These are phyloP conservation scores for Antitype chi DNA, from an alignment of 2,888 invertebrate species.

Conservation along the genomic window DNA sequence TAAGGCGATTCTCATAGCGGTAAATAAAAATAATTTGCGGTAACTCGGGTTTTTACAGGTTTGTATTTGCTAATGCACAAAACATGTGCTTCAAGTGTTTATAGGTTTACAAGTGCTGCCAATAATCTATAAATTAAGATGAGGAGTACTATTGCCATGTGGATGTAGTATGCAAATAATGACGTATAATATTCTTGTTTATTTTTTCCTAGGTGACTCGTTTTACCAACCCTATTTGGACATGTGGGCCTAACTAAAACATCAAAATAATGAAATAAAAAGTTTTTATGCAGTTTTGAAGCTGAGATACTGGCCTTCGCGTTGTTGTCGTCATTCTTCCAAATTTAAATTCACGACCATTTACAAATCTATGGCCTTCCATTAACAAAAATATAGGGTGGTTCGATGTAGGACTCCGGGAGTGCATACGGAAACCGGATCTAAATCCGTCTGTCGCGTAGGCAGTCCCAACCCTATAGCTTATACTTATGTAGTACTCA, in stretches of 20 bases:
- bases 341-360: neutral
- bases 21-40: constrained; percentile 38
- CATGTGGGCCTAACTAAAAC: no score
- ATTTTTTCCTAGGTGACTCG: neutral
- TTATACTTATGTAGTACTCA: constrained; percentile 17
- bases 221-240: constrained; percentile 2
- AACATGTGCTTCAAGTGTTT: constrained; percentile 21
- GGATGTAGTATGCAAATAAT: constrained; percentile 6
- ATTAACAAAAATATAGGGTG: neutral
- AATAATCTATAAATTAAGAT: constrained; percentile 26
- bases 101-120: constrained; percentile 12
- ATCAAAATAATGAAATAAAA: neutral
- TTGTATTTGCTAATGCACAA: constrained; percentile 32
- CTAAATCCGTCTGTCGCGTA: neutral
- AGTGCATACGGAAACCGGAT: neutral
- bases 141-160: constrained; percentile 18
- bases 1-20: constrained; percentile 6
- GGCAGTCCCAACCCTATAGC: constrained; percentile 14
- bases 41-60: constrained; percentile 30
- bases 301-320: neutral
- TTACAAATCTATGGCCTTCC: neutral
- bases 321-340: neutral
- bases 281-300: neutral
- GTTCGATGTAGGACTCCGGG: neutral
- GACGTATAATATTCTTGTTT: neutral